Conservation (phyloP, 1,140 invertebrate genomes). For the Pararge aegeria region DNA sequence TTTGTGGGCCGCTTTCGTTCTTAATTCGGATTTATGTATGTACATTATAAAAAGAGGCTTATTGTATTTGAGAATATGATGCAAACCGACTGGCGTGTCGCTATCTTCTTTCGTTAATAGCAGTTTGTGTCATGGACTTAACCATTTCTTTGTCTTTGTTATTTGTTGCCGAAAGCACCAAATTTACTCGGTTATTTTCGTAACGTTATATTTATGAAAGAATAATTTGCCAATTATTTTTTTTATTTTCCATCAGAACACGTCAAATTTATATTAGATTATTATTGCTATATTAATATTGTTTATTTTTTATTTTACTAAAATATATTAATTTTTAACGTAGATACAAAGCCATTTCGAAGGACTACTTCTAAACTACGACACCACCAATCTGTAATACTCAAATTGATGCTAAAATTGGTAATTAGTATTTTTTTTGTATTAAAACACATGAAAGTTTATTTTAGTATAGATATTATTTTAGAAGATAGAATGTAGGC, state of each 20-base stretch:
- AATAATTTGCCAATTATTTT: not conserved
- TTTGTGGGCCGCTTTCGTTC: constrained; percentile 60
- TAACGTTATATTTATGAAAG: not conserved
- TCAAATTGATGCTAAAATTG: too few relatives aligned
- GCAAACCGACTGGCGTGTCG: constrained; percentile 35
- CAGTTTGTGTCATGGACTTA: constrained; percentile 7
- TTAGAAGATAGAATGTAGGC: too few relatives aligned
- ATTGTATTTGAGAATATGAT: constrained; percentile 41
- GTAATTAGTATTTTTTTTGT: too few relatives aligned
- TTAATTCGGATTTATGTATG: constrained; percentile 73
- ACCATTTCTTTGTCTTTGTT: constrained; percentile 12
- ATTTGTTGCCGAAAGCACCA: not conserved
- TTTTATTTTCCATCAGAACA: not conserved
- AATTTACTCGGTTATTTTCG: not conserved
- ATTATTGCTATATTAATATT: not conserved
- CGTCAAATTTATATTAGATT: not conserved
- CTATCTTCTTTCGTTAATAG: constrained; percentile 14
- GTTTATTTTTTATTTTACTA: not conserved
- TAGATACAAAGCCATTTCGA: too few relatives aligned
- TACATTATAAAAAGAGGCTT: constrained; percentile 65
- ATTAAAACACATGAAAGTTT: too few relatives aligned
- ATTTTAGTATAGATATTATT: too few relatives aligned
- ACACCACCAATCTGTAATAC: too few relatives aligned
- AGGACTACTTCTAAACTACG: too few relatives aligned
- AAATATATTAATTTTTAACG: too few relatives aligned